A percentile compares a stretch with the other conserved stretches of the same genome.
These are phyloP conservation scores for Drosophila mauritiana DNA, from an alignment of 1,140 invertebrate genomes.

Conservation along the genomic window DNA sequence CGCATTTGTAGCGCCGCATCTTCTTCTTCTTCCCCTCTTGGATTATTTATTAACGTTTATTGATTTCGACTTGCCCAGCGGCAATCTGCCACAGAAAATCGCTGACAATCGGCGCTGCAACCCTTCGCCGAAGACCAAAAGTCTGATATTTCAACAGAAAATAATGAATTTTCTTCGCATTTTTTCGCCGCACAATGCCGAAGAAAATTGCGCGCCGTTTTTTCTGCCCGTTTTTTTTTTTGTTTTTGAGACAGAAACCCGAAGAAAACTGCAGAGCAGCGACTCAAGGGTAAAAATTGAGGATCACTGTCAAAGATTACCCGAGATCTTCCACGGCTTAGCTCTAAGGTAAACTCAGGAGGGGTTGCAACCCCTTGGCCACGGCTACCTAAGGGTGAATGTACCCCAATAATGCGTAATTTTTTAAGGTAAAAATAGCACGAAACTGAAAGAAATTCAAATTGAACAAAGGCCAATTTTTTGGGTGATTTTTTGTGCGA, in stretches of 20 bases:
- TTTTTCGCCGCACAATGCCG: slow-evolving; percentile 47
- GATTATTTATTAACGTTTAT: slow-evolving; percentile 80
- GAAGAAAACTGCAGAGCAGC: slow-evolving; percentile 18
- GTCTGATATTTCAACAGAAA: slow-evolving; percentile 40
- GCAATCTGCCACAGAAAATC: slow-evolving; percentile 71
- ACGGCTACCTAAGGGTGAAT: slow-evolving; percentile 48
- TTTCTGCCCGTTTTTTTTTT: background rate
- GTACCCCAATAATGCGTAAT: slow-evolving; percentile 70
- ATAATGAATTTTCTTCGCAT: slow-evolving; percentile 71
- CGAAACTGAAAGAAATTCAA: slow-evolving; percentile 53
- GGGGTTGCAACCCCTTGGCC: slow-evolving; percentile 32
- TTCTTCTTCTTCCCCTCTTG: slow-evolving; percentile 13
- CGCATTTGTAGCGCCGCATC: slow-evolving; percentile 64
- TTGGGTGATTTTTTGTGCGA: slow-evolving; percentile 61
- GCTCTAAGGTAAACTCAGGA: slow-evolving; percentile 50
- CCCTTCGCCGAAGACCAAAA: slow-evolving; percentile 50
- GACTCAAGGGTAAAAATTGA: slow-evolving; percentile 82
- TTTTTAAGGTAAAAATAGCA: slow-evolving; percentile 72
- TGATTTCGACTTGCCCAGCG: slow-evolving; percentile 69
- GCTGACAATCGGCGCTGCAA: slow-evolving; percentile 59
- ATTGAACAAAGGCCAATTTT: slow-evolving; percentile 56
- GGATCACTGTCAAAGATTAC: slow-evolving; percentile 78
- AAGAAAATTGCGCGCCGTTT: slow-evolving; percentile 67
- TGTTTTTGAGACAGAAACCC: slow-evolving; percentile 19
- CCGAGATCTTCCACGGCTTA: slow-evolving; percentile 81